A percentile compares a stretch with the other conserved stretches of the same genome.
Conservation (phyloP, 2,888 invertebrate species). For the Tineola bisselliella region DNA sequence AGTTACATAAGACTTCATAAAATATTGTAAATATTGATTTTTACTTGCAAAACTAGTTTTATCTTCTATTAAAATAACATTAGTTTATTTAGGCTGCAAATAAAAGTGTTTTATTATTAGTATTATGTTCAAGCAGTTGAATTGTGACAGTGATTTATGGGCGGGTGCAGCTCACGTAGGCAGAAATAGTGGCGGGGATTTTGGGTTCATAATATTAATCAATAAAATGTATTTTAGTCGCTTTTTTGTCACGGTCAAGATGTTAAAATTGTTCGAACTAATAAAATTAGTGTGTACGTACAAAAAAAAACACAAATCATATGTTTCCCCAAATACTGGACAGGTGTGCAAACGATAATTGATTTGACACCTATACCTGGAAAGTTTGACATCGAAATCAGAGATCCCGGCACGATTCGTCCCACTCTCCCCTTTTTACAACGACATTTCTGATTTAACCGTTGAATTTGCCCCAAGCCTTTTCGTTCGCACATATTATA, state of each 20-base stretch:
- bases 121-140: background rate
- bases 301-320: too few species aligned
- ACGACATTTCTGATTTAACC: too few species aligned
- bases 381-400: background rate
- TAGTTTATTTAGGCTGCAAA: background rate
- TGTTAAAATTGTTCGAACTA: too few species aligned
- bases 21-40: background rate
- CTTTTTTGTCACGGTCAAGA: too few species aligned
- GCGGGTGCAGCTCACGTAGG: background rate
- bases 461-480: too few species aligned
- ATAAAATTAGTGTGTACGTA: too few species aligned
- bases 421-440: background rate
- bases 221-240: background rate
- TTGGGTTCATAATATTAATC: background rate
- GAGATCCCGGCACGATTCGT: background rate
- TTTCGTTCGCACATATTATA: too few species aligned
- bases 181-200: background rate
- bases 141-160: slow-evolving; percentile 2
- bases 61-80: background rate
- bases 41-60: background rate
- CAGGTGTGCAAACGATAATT: background rate
- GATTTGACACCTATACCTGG: background rate
- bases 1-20: background rate
- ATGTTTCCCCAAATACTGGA: background rate
- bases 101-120: background rate